Conservation (phyloP, 2,888 invertebrate species). For the Salticus scenicus region DNA sequence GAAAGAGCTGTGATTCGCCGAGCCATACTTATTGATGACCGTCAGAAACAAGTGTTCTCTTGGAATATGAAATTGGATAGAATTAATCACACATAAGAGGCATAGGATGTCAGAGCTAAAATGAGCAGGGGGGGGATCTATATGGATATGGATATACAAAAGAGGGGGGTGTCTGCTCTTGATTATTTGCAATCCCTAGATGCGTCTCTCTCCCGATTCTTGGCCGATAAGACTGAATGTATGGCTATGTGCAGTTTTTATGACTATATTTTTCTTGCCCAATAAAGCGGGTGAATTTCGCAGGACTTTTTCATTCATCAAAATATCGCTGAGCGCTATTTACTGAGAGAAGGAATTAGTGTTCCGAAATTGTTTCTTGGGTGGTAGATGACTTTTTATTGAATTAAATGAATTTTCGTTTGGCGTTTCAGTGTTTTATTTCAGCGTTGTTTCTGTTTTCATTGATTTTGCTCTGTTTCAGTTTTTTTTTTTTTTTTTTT, state of each 20-base stretch:
- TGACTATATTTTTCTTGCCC: slow-evolving; percentile 16
- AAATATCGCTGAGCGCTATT: slow-evolving; percentile 11
- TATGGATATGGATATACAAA: slow-evolving; percentile 42
- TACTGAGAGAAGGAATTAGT: slow-evolving; percentile 4
- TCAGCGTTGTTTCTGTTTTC: background rate
- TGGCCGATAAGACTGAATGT: background rate
- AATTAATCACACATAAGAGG: slow-evolving; percentile 68
- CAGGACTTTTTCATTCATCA: slow-evolving; percentile 9
- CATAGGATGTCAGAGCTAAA: slow-evolving; percentile 57
- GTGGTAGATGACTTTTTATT: slow-evolving; percentile 17
- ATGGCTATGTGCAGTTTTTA: slow-evolving; percentile 11
- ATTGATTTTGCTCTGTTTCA: background rate
- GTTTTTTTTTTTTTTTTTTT: background rate
- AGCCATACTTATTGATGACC: slow-evolving; percentile 65
- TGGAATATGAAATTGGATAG: slow-evolving; percentile 68
- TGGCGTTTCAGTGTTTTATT: slow-evolving; percentile 5
- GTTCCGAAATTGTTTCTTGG: slow-evolving; percentile 8
- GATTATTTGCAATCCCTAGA: slow-evolving; percentile 61
- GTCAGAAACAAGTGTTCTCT: slow-evolving; percentile 64
- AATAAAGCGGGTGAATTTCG: slow-evolving; percentile 16
- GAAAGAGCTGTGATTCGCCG: slow-evolving; percentile 60
- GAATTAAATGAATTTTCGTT: slow-evolving; percentile 19
- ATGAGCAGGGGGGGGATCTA: slow-evolving; percentile 29
- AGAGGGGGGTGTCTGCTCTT: slow-evolving; percentile 36
- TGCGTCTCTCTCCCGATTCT: slow-evolving; percentile 10